Evolutionary conservation across 37 sponge, comb jelly and placozoan species (phyloP), one percentile per base, ranked within the genome.

Genomic region (Tethya wilhelma): DNA sequence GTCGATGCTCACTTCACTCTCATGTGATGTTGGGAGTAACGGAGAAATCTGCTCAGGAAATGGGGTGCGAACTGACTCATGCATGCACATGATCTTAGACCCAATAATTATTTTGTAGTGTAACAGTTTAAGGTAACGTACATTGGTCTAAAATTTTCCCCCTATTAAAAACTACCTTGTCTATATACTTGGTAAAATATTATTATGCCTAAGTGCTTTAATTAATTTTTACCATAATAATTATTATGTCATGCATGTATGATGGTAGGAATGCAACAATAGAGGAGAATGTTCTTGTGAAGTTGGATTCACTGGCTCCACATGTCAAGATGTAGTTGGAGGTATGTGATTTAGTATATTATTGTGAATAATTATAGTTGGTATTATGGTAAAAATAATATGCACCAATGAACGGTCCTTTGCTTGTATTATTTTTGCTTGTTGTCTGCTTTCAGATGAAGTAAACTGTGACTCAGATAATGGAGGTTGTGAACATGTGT

Each of bases 31-130:
- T 28, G 80, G 76, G 3, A 46, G 63, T n/a, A 90, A 90, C 41
- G 80, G 74, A 28, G 64, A 39, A 42, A 14, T 39, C 25, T 90
- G 90, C 60, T 90, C 90, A 38, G 90, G 85, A 29, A 90, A 84
- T 79, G 91, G 86, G 29, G 86, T 85, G 71, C 28, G 85, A 19
- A 55, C 11, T 39, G 26, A 28, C 5, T 28, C 6, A 58, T 58
- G 59, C 59, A 4, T 28, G 59, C n/a, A n/a, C n/a, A n/a, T n/a
- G n/a, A n/a, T n/a, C n/a, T n/a, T n/a, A n/a, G n/a, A n/a, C n/a
- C n/a, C n/a, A n/a, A n/a, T n/a, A n/a, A n/a, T n/a, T n/a, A n/a
- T n/a, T n/a, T n/a, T n/a, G n/a, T n/a, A n/a, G n/a, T n/a, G n/a
- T n/a, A n/a, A n/a, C n/a, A n/a, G n/a, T n/a, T n/a, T n/a, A n/a